Base-by-base conservation (phyloP, 2,113 vertebrate genomes). In the Brachirus orientalis region DNA sequence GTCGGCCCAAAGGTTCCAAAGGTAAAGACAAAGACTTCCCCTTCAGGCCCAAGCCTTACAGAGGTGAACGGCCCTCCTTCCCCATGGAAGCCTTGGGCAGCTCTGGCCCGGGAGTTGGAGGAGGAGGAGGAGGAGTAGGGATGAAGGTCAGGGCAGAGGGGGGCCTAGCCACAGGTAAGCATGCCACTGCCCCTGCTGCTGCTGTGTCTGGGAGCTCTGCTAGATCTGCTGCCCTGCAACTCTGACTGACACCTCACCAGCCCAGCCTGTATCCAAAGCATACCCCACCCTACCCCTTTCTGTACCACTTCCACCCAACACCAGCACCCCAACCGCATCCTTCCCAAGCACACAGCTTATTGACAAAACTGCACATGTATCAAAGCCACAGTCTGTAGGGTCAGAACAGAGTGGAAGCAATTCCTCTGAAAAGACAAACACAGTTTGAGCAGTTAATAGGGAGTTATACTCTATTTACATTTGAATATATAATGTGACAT, bases 1-100 rank as follows among this genome's bases (percentile, higher is more conserved):
- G 98, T 71, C 95, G 98, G 81, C 97, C 98, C 65, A 99, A 99
- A 94, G 98, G 98, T 93, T 96, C 96, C 92, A 99, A 99, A 98
- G 97, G 97, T 97, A 99, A 99, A 97, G 98, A 99, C 93, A 98
- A 96, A 97, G 97, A 99, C 94, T 98, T 97, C 93, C 93, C 96
- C 92, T 98, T 98, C 94, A 96, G 97, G 92, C 94, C 96, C 85
- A 99, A 98, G 94, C 93, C 95, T 92, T 96, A 94, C 95, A 96
- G 95, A 94, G 96, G 95, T 77, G 96, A 98, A 84, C 95, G 96
- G 95, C 94, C 95, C 88, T 94, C 94, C 87, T 95, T 95, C 78
- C 93, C 96, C 87, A 86, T 95, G 95, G 97, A 98, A 55, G 70
- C 81, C 54, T 58, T 87, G 85, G 82, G 82, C 70, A 51, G 86